Percentiles rank a stretch among this genome's conserved stretches.
phyloP scores from a whole-genome alignment of 2,113 vertebrate genomes.

The Lophius piscatorius region DNA sequence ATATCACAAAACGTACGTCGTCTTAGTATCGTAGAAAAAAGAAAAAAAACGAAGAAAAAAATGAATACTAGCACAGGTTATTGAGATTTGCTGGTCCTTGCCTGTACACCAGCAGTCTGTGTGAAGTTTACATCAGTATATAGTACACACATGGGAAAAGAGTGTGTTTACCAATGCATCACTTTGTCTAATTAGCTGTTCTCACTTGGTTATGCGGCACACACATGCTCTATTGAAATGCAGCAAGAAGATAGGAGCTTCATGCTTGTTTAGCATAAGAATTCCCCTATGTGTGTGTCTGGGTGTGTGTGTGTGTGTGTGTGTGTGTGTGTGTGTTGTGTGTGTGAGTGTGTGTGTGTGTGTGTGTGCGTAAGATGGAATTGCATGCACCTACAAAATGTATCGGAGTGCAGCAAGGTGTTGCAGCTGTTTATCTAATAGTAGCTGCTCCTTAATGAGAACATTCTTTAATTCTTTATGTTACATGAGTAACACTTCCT shows the following conservation, averaged over 20 bases:
- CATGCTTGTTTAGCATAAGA: conserved; percentile 29
- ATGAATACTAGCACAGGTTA: conserved; percentile 2
- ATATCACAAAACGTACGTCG: too few relatives aligned
- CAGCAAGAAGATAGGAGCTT: conserved; percentile 4
- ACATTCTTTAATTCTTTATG: too few relatives aligned
- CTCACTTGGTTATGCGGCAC: conserved; percentile 33
- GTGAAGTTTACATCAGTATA: conserved; percentile 14
- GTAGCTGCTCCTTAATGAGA: conserved; percentile 29
- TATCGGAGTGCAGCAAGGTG: conserved; percentile 4
- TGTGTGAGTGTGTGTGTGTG: not conserved
- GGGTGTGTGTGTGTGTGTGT: too few relatives aligned
- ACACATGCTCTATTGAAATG: conserved; percentile 35
- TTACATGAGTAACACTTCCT: not conserved
- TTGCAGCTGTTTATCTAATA: not conserved
- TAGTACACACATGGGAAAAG: not conserved
- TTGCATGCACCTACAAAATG: conserved; percentile 8
- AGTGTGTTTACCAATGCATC: conserved; percentile 31
- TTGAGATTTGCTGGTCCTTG: too few relatives aligned
- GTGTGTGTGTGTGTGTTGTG: too few relatives aligned
- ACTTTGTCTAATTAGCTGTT: conserved; percentile 30
- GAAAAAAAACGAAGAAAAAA: not conserved
- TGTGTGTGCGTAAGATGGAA: not conserved
- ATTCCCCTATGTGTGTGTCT: conserved; percentile 26
- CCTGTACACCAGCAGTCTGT: not conserved
- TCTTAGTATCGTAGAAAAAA: too few relatives aligned